Conservation (phyloP, 2,113 vertebrate genomes). For the Elanus axillaris region DNA sequence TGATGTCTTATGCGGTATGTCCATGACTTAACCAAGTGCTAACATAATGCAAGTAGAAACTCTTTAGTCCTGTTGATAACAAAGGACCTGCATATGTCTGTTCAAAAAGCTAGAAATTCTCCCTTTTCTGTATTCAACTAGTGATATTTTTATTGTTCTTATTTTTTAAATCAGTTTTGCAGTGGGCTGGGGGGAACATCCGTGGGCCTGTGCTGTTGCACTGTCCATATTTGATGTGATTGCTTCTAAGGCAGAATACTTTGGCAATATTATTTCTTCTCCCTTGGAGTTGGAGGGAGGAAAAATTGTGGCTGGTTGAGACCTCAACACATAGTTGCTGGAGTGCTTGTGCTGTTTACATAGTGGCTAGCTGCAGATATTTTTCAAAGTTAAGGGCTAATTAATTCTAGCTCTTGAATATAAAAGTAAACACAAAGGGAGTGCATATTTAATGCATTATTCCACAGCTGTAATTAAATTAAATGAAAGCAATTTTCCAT, state of each 20-base stretch:
- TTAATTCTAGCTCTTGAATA: slow-evolving; percentile 10
- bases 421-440: background rate
- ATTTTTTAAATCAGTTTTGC: background rate
- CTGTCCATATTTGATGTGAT: background rate
- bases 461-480: slow-evolving; percentile 39
- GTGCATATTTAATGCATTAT: background rate
- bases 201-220: background rate
- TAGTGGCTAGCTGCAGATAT: background rate
- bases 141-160: background rate
- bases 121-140: background rate
- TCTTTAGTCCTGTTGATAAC: background rate
- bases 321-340: background rate
- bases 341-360: background rate
- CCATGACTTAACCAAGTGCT: background rate
- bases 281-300: background rate
- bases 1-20: no score
- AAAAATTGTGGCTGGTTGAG: background rate
- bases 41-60: background rate
- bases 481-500: slow-evolving; percentile 30
- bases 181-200: background rate
- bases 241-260: background rate
- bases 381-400: slow-evolving; percentile 3
- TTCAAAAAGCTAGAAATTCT: background rate
- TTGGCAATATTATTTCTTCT: background rate
- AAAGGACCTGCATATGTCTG: accelerated